Conservation (phyloP, 2,888 invertebrate genomes). For the Vanessa cardui region DNA sequence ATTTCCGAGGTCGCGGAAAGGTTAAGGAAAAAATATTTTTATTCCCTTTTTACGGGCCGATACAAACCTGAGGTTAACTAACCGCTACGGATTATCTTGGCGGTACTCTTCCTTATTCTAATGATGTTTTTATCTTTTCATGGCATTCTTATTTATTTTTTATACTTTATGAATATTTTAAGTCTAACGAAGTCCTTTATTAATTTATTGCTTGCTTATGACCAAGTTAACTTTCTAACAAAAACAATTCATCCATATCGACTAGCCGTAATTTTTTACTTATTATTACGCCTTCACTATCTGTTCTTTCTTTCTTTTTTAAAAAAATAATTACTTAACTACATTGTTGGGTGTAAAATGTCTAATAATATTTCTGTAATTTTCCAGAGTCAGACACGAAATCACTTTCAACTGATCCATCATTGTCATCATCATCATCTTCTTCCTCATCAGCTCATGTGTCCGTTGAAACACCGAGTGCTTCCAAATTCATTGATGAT, state of each 20-base stretch:
- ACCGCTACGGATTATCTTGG: constrained; percentile 53
- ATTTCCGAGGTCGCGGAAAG: constrained; percentile 15
- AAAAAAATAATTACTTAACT: background rate
- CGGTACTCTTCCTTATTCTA: constrained; percentile 59
- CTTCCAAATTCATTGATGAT: constrained; percentile 70
- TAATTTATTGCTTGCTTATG: background rate
- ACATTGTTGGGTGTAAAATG: background rate
- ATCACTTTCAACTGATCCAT: constrained; percentile 63
- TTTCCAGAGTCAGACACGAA: constrained; percentile 40
- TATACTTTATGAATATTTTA: constrained; percentile 46
- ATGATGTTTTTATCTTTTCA: constrained; percentile 64
- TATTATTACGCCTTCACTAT: background rate
- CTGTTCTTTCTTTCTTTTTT: background rate
- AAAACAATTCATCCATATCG: background rate
- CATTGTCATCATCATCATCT: constrained; percentile 53
- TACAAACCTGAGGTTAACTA: constrained; percentile 50
- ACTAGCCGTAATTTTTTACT: background rate
- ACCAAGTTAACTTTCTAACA: constrained; percentile 1
- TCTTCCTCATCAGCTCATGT: constrained; percentile 61
- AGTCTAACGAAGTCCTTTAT: background rate
- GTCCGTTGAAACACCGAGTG: constrained; percentile 71
- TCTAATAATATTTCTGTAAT: constrained; percentile 7
- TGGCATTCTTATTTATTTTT: constrained; percentile 55
- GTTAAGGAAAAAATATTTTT: constrained; percentile 42
- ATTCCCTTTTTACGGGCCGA: constrained; percentile 53